A percentile compares a stretch with the other conserved stretches of the same genome.
Evolutionary conservation across 2,113 vertebrate genomes (phyloP).

Genomic region (Pipa parva): DNA sequence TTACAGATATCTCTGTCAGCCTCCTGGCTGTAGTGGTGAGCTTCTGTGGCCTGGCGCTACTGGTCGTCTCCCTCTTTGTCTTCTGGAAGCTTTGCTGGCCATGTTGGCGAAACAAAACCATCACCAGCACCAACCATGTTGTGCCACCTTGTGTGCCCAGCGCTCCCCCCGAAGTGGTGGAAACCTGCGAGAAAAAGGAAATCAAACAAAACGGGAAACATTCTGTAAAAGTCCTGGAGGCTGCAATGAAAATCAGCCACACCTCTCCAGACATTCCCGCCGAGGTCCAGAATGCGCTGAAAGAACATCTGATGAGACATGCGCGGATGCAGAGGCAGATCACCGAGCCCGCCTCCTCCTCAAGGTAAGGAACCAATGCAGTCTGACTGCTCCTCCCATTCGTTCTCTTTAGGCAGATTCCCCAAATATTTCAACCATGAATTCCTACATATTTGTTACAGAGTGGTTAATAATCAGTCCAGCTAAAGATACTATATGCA

Average conservation of each 20-base stretch:
- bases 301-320: constrained; percentile 82
- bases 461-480: too few relatives aligned
- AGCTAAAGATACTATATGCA: too few relatives aligned
- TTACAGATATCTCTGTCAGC: constrained; percentile 93
- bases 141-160: constrained; percentile 64
- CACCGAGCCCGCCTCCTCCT: constrained; percentile 92
- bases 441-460: too few relatives aligned
- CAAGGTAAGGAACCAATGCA: constrained; percentile 82
- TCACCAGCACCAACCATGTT: constrained; percentile 60
- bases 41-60: constrained; percentile 92
- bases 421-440: too few relatives aligned
- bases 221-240: constrained; percentile 73
- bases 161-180: constrained; percentile 63
- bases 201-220: constrained; percentile 75
- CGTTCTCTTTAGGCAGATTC: too few relatives aligned
- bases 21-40: constrained; percentile 92
- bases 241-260: constrained; percentile 98
- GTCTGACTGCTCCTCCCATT: too few relatives aligned
- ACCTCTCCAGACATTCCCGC: constrained; percentile 96
- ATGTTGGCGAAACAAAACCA: constrained; percentile 87
- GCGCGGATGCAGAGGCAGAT: constrained; percentile 92
- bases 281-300: constrained; percentile 87
- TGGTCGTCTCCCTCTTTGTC: constrained; percentile 94
- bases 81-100: constrained; percentile 99
- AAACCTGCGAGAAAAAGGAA: constrained; percentile 76